Percentiles rank a stretch among this genome's conserved stretches.
Evolutionary conservation across 2,888 invertebrate species (phyloP).

Genomic region (Synanthedon myopaeformis): DNA sequence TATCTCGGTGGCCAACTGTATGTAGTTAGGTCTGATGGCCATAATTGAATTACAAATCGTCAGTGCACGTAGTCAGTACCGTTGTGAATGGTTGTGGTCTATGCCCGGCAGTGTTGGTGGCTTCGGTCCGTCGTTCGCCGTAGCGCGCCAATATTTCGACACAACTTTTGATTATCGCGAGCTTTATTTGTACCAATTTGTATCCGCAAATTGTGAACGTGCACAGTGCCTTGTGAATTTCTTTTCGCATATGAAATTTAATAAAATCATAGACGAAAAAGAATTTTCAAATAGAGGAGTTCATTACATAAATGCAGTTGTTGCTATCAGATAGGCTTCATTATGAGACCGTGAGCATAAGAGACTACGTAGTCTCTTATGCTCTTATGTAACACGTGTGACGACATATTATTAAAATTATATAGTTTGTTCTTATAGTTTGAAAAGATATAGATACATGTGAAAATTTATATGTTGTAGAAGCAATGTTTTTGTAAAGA

Average conservation of each 20-base stretch:
- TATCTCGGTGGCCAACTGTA: constrained; percentile 14
- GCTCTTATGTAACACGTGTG: too few relatives aligned
- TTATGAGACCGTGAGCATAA: too few relatives aligned
- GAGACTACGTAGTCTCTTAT: too few relatives aligned
- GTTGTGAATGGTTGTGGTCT: background rate
- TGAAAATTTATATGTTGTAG: too few relatives aligned
- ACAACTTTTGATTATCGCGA: constrained; percentile 34
- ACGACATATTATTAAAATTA: too few relatives aligned
- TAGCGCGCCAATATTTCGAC: constrained; percentile 27
- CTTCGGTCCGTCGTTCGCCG: constrained; percentile 12
- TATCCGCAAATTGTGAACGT: constrained; percentile 43
- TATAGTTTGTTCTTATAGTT: too few relatives aligned
- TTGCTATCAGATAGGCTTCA: too few relatives aligned
- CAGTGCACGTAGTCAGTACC: background rate
- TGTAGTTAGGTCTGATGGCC: constrained; percentile 16
- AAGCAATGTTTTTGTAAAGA: too few relatives aligned
- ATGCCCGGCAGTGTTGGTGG: constrained; percentile 4
- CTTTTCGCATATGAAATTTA: background rate
- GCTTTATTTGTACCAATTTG: constrained; percentile 34
- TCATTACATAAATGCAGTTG: too few relatives aligned
- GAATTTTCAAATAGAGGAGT: too few relatives aligned
- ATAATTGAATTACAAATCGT: constrained; percentile 38
- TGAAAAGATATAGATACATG: too few relatives aligned
- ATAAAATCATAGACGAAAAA: too few relatives aligned
- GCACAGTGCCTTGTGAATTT: constrained; percentile 18